phyloP scores from a whole-genome alignment of 2,797 vertebrate species.

The Enteromius paludinosus region DNA sequence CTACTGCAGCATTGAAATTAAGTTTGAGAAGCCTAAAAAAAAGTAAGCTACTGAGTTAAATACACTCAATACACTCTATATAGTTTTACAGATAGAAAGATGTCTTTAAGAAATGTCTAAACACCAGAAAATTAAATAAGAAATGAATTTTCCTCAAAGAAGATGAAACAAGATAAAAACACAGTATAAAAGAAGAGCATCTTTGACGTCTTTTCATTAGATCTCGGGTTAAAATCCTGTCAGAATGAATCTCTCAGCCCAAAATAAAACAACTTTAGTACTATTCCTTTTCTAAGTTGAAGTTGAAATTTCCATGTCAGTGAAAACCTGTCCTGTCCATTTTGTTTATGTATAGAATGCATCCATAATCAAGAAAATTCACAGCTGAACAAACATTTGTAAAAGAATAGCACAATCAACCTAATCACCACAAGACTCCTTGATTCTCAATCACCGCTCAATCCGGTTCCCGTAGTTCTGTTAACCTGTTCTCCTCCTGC shows the following conservation, averaged over 20 bases:
- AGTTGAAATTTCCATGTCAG: background rate
- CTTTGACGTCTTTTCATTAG: background rate
- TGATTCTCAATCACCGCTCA: constrained; percentile 37
- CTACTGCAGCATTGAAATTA: background rate
- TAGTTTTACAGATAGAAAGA: too few species aligned
- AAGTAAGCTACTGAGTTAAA: background rate
- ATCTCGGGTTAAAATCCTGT: constrained; percentile 4
- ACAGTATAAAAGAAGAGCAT: too few species aligned
- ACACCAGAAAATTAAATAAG: too few species aligned
- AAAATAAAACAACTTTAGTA: background rate
- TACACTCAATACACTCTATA: too few species aligned
- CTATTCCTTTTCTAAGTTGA: background rate
- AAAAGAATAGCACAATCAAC: constrained; percentile 17
- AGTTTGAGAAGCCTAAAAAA: background rate
- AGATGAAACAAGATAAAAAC: too few species aligned
- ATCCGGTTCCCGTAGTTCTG: constrained; percentile 40
- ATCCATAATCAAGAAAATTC: background rate
- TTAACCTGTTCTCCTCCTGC: constrained; percentile 52
- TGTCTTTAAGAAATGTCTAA: too few species aligned
- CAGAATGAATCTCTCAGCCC: background rate
- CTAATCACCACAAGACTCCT: constrained; percentile 37
- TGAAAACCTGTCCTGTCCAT: background rate
- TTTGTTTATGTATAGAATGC: background rate
- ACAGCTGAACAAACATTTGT: constrained; percentile 31
- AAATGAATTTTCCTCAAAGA: too few species aligned